These are phyloP conservation scores for Dicerorhinus sumatrensis DNA, from an alignment of 2,113 vertebrate species.

Conservation along the genomic window DNA sequence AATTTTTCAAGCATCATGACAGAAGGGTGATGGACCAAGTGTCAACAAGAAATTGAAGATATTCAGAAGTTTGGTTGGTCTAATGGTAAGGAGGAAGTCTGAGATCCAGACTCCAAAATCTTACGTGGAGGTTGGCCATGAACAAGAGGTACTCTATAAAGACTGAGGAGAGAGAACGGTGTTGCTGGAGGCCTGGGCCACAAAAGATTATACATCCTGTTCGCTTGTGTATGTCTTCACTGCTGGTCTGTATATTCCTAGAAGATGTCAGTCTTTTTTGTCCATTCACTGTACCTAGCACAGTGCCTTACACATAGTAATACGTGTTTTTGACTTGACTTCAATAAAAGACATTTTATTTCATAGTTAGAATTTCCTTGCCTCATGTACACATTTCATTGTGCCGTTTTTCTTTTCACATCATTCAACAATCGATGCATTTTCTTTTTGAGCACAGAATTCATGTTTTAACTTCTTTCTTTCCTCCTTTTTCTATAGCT, in stretches of 20 bases:
- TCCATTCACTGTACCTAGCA: neutral
- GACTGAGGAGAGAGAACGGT: neutral
- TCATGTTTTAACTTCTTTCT: conserved; percentile 27
- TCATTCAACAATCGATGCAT: neutral
- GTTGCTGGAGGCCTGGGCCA: neutral
- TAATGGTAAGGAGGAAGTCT: neutral
- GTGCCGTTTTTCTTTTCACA: neutral
- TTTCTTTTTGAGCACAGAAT: neutral
- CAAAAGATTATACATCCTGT: neutral
- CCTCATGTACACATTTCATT: neutral
- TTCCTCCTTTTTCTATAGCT: neutral
- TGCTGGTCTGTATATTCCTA: neutral
- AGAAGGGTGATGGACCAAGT: neutral
- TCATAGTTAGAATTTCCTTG: neutral
- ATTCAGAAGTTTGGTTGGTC: neutral
- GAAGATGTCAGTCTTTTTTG: neutral
- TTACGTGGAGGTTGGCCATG: too few species aligned
- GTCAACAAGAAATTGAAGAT: neutral
- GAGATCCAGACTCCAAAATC: neutral
- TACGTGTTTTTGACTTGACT: neutral
- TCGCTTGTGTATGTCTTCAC: too few species aligned
- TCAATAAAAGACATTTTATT: neutral
- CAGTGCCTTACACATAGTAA: neutral
- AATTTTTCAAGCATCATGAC: neutral
- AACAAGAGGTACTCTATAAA: neutral